A percentile compares a stretch with the other conserved stretches of the same genome.
Conservation (phyloP, 2,113 vertebrate genomes). For the Chelonoidis abingdonii region DNA sequence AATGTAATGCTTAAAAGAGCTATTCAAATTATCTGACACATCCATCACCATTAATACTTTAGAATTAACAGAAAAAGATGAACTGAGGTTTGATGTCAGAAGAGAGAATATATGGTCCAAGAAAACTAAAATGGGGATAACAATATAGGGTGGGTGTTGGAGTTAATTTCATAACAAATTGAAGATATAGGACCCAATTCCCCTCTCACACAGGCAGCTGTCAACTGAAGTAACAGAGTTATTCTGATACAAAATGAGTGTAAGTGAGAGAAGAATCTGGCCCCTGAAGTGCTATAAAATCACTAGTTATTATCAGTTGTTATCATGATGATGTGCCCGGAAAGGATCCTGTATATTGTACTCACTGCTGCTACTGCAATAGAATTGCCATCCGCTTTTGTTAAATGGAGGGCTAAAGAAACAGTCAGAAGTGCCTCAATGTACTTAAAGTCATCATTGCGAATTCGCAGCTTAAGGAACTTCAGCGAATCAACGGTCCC, state of each 20-base stretch:
- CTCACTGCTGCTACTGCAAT: constrained; percentile 76
- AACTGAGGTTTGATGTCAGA: background rate
- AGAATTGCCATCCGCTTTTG: constrained; percentile 66
- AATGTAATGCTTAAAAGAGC: background rate
- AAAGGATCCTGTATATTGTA: background rate
- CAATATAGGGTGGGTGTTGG: background rate
- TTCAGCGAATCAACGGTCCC: constrained; percentile 79
- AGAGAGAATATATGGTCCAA: background rate
- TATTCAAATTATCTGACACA: background rate
- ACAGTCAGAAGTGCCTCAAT: constrained; percentile 76
- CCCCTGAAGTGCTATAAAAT: background rate
- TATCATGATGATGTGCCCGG: background rate
- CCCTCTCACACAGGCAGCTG: background rate
- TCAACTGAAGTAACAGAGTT: background rate
- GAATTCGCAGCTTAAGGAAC: constrained; percentile 81
- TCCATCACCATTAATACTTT: background rate
- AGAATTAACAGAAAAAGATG: background rate
- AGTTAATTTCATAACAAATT: background rate
- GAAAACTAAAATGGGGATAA: background rate
- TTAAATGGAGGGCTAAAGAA: constrained; percentile 77
- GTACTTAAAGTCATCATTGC: constrained; percentile 65
- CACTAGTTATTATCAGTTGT: background rate
- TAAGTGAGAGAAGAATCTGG: background rate
- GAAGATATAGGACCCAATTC: background rate
- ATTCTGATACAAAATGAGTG: fast-evolving